phyloP scores from a whole-genome alignment of 1,140 invertebrate species.

The Hesperophylax magnus region DNA sequence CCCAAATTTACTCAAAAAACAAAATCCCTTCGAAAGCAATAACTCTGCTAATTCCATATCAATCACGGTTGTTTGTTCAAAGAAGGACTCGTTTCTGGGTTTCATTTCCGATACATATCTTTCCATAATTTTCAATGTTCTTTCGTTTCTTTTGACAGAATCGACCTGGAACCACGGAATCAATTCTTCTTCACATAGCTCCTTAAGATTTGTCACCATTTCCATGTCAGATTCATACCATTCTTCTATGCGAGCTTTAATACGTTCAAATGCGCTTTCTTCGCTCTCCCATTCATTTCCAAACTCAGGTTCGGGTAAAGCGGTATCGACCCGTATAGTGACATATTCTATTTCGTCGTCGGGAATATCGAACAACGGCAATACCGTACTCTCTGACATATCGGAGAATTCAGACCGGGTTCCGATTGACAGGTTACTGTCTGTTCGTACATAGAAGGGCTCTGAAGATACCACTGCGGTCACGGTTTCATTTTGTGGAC shows the following conservation, averaged over 20 bases:
- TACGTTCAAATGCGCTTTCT: conserved; percentile 64
- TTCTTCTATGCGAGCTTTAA: conserved; percentile 64
- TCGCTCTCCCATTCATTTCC: conserved; percentile 67
- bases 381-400: conserved; percentile 9
- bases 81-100: conserved; percentile 66
- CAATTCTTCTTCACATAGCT: conserved; percentile 62
- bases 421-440: conserved; percentile 4
- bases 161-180: conserved; percentile 67
- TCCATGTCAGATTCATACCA: conserved; percentile 65
- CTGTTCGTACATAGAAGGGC: neutral
- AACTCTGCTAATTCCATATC: conserved; percentile 69
- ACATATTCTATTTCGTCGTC: conserved; percentile 20
- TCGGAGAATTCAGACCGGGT: conserved; percentile 29
- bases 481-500: no score
- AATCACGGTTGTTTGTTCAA: conserved; percentile 71
- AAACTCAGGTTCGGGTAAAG: conserved; percentile 65
- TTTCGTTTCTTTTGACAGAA: conserved; percentile 60
- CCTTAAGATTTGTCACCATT: conserved; percentile 64
- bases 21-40: conserved; percentile 70
- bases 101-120: conserved; percentile 62
- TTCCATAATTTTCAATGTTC: conserved; percentile 62
- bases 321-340: neutral
- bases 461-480: neutral
- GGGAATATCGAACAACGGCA: conserved; percentile 13
- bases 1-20: conserved; percentile 73